These are phyloP conservation scores for Corythoichthys haematopterus DNA, from an alignment of 2,113 vertebrate genomes.

Conservation along the genomic window DNA sequence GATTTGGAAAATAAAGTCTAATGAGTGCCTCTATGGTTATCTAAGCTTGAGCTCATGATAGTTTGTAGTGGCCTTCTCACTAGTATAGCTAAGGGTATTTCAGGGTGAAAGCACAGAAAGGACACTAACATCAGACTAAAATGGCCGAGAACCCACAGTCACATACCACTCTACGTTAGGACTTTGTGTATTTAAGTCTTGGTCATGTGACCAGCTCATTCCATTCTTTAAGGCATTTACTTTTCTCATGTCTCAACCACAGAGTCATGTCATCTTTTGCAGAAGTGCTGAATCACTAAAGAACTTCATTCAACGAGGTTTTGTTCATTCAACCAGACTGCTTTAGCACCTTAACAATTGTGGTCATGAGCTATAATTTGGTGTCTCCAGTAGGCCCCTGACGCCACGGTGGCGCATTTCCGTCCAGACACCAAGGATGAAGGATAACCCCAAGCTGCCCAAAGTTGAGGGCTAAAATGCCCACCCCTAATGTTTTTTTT, in stretches of 20 bases:
- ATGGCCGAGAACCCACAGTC: constrained; percentile 3
- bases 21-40: constrained; percentile 25
- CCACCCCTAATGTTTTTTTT: constrained; percentile 42
- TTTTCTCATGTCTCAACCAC: constrained; percentile 5
- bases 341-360: constrained; percentile 50
- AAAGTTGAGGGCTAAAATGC: constrained; percentile 8
- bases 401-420: constrained; percentile 32
- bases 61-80: not conserved
- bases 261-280: constrained; percentile 13
- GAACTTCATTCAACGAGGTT: constrained; percentile 20
- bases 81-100: not conserved
- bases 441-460: constrained; percentile 60
- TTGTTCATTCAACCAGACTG: constrained; percentile 27
- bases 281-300: constrained; percentile 43
- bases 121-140: not conserved
- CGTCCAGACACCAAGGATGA: constrained; percentile 64
- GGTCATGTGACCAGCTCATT: not conserved
- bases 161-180: constrained; percentile 16
- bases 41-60: not conserved
- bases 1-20: constrained; percentile 33
- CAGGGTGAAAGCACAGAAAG: not conserved
- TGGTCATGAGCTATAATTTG: constrained; percentile 38
- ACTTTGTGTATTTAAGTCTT: constrained; percentile 24
- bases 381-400: constrained; percentile 36
- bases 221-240: constrained; percentile 28